Evolutionary conservation across 2,113 vertebrate genomes (phyloP).

Genomic region (Brachyhypopomus gauderio): DNA sequence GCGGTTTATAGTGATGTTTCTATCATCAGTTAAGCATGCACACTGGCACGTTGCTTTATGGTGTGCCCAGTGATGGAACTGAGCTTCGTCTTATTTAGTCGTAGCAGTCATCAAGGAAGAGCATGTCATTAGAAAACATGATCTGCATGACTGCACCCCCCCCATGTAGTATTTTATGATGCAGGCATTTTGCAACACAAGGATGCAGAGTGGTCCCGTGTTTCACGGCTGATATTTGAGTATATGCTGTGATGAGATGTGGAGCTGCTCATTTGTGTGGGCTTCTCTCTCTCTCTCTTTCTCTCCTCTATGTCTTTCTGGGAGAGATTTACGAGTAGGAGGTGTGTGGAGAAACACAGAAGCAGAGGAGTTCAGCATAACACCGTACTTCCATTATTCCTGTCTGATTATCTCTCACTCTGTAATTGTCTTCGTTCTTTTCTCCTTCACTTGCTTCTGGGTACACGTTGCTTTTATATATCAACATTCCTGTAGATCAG

Average conservation of each 20-base stretch:
- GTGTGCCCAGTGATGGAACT: background rate
- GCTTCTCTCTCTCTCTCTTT: slow-evolving; percentile 29
- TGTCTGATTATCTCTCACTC: slow-evolving; percentile 4
- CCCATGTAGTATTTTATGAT: slow-evolving; percentile 26
- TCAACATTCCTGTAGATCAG: background rate
- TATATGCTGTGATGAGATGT: slow-evolving; percentile 39
- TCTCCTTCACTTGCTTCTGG: background rate
- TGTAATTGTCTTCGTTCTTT: slow-evolving; percentile 28
- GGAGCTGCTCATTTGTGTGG: slow-evolving; percentile 40
- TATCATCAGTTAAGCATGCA: slow-evolving; percentile 13
- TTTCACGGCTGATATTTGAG: slow-evolving; percentile 34
- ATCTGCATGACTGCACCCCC: background rate
- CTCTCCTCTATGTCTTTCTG: slow-evolving; percentile 34
- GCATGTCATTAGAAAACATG: slow-evolving; percentile 35
- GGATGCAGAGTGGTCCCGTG: slow-evolving; percentile 35
- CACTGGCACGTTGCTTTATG: background rate
- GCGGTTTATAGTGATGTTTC: slow-evolving; percentile 31
- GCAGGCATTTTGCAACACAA: slow-evolving; percentile 25
- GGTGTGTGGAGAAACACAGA: slow-evolving; percentile 36
- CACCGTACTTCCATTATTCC: slow-evolving; percentile 24
- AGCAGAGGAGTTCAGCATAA: slow-evolving; percentile 46
- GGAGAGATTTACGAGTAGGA: slow-evolving; percentile 46
- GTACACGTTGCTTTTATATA: background rate
- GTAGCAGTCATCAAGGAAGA: slow-evolving; percentile 31
- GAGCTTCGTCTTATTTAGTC: background rate